phyloP scores from a whole-genome alignment of 2,797 vertebrate genomes.

The Gobio occitaniae region DNA sequence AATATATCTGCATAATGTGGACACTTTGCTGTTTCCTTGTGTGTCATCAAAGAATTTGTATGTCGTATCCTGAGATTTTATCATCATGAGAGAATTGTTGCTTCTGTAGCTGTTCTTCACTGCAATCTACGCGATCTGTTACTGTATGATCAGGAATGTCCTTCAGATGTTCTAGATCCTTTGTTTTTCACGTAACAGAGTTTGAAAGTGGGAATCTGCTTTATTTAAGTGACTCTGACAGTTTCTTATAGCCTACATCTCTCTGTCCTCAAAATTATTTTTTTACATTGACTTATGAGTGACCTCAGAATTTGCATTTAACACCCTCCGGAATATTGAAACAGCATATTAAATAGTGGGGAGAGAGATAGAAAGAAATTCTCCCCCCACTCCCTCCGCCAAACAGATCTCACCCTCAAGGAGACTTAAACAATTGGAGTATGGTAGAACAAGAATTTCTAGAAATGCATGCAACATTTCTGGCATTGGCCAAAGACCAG shows the following conservation, averaged over 20 bases:
- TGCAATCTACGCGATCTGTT: not conserved
- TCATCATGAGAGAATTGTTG: slow-evolving; percentile 63
- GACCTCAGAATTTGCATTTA: slow-evolving; percentile 83
- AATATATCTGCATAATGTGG: slow-evolving; percentile 44
- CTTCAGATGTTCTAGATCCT: slow-evolving; percentile 17
- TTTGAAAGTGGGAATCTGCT: not conserved
- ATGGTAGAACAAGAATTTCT: not conserved
- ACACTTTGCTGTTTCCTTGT: slow-evolving; percentile 44
- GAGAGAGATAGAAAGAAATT: slow-evolving; percentile 56
- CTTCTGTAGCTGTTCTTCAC: slow-evolving; percentile 24
- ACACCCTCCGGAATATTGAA: slow-evolving; percentile 71
- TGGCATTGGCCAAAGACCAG: not conserved
- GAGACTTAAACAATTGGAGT: not conserved
- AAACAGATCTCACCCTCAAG: slow-evolving; percentile 7
- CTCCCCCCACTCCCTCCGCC: no score
- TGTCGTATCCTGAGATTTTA: slow-evolving; percentile 55
- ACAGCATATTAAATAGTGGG: slow-evolving; percentile 79
- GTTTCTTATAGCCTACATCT: not conserved
- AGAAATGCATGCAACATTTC: not conserved
- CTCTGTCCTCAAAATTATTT: slow-evolving; percentile 57
- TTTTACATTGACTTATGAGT: slow-evolving; percentile 75
- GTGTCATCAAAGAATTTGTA: slow-evolving; percentile 54
- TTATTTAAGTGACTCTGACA: not conserved
- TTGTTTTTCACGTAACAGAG: not conserved
- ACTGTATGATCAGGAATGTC: slow-evolving; percentile 15